phyloP scores from a whole-genome alignment of 2,888 invertebrate species.

The Phortica magna region DNA sequence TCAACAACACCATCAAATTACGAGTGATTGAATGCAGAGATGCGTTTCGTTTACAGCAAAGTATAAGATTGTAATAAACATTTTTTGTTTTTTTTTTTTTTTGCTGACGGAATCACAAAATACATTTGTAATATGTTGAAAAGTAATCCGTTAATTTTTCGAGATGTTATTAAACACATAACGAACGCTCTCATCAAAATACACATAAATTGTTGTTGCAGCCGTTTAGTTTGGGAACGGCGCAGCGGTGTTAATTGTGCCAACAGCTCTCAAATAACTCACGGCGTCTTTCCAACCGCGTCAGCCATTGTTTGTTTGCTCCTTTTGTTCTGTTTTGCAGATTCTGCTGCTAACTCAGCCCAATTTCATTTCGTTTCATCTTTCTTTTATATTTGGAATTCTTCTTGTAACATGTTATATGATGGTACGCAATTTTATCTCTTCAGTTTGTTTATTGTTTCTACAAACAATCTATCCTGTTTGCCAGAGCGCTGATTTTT shows the following conservation, averaged over 20 bases:
- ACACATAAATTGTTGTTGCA: neutral
- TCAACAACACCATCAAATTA: slow-evolving; percentile 5
- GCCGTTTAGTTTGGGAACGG: neutral
- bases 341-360: slow-evolving; percentile 3
- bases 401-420: neutral
- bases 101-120: too few species aligned
- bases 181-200: too few species aligned
- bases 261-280: neutral
- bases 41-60: too few species aligned
- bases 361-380: neutral
- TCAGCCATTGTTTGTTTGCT: neutral
- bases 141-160: too few species aligned
- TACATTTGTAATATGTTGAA: too few species aligned
- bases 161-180: too few species aligned
- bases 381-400: neutral
- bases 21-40: too few species aligned
- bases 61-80: too few species aligned
- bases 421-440: neutral
- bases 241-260: neutral
- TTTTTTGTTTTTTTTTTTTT: too few species aligned
- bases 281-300: neutral
- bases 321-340: slow-evolving; percentile 1
- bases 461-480: too few species aligned
- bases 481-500: too few species aligned
- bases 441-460: too few species aligned